These are phyloP conservation scores for Ophion ventricosus DNA, from an alignment of 2,888 invertebrate species.

Conservation along the genomic window DNA sequence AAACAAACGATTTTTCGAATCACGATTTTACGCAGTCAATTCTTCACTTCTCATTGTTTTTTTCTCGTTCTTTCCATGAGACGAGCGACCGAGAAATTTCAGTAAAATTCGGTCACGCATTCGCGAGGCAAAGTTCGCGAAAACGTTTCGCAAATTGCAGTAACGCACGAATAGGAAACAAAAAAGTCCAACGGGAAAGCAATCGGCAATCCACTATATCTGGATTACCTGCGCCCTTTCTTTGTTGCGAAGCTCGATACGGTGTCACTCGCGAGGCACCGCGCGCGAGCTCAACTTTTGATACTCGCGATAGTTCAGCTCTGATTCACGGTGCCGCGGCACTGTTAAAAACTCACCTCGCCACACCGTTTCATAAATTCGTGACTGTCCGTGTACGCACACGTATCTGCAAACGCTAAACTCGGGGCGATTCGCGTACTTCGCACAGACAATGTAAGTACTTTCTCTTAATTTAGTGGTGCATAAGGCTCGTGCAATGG, in stretches of 20 bases:
- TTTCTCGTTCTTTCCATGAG: too few relatives aligned
- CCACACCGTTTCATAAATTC: conserved; percentile 41
- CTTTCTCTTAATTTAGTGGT: conserved; percentile 71
- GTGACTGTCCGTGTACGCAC: conserved; percentile 12
- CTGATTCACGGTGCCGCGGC: conserved; percentile 73
- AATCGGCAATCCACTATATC: background rate
- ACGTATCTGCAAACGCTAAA: conserved; percentile 21
- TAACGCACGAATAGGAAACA: too few relatives aligned
- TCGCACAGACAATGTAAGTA: conserved; percentile 53
- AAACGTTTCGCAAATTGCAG: too few relatives aligned
- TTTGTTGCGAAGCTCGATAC: background rate
- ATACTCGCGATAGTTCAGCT: conserved; percentile 80
- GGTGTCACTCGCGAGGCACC: conserved; percentile 72
- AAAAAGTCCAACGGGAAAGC: background rate
- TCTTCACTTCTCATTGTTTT: too few relatives aligned
- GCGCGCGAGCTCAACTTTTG: conserved; percentile 67
- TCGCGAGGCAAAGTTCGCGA: too few relatives aligned
- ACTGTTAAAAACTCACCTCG: conserved; percentile 61
- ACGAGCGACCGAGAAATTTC: too few relatives aligned
- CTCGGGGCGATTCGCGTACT: conserved; percentile 22
- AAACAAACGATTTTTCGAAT: too few relatives aligned
- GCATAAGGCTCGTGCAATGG: conserved; percentile 45
- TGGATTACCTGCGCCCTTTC: background rate
- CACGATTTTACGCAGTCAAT: too few relatives aligned
- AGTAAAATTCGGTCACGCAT: too few relatives aligned